These are phyloP conservation scores for Eretmocerus hayati DNA, from an alignment of 2,888 invertebrate genomes.

Conservation along the genomic window DNA sequence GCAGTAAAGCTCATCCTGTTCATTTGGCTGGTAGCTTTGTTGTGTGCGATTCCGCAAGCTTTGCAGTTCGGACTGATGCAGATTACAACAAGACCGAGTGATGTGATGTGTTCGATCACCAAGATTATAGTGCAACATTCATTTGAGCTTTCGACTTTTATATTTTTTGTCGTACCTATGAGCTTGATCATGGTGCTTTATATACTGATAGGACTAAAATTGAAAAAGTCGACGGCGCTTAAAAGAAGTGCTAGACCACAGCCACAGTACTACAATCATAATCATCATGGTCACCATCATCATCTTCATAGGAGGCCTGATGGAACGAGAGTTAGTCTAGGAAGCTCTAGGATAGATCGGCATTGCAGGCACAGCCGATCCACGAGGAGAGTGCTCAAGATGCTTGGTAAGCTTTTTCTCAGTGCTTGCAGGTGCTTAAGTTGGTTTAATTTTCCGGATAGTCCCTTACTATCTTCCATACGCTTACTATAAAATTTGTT, in stretches of 20 bases:
- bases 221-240: constrained; percentile 50
- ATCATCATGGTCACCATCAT: too few relatives aligned
- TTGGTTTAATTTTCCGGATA: too few relatives aligned
- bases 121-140: constrained; percentile 49
- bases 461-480: too few relatives aligned
- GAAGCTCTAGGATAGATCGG: constrained; percentile 26
- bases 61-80: constrained; percentile 48
- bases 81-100: constrained; percentile 45
- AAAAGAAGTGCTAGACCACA: constrained; percentile 34
- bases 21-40: constrained; percentile 73
- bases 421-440: too few relatives aligned
- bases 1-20: constrained; percentile 73
- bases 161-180: constrained; percentile 60
- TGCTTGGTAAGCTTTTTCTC: constrained; percentile 57
- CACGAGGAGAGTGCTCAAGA: constrained; percentile 64
- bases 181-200: constrained; percentile 56
- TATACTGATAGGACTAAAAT: constrained; percentile 48
- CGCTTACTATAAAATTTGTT: too few relatives aligned
- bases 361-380: constrained; percentile 50
- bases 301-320: constrained; percentile 10
- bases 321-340: constrained; percentile 23
- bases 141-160: constrained; percentile 55
- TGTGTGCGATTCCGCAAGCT: constrained; percentile 68
- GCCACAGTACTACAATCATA: too few relatives aligned
- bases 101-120: constrained; percentile 47